phyloP scores from a whole-genome alignment of 2,888 invertebrate species.

The Cataglyphis albicans region DNA sequence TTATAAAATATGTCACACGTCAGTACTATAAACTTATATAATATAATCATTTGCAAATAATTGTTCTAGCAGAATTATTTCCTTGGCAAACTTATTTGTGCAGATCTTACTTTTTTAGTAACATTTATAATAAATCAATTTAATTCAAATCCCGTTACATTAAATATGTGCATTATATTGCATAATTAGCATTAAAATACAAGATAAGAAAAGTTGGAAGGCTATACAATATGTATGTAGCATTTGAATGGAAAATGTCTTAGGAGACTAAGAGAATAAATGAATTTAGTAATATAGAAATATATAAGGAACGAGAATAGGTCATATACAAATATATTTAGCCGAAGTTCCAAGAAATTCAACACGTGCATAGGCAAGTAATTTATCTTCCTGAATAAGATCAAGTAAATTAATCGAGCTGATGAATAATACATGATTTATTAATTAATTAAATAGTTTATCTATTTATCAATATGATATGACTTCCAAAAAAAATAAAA shows the following conservation, averaged over 20 bases:
- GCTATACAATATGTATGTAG: neutral
- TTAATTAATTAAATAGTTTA: neutral
- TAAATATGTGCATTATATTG: neutral
- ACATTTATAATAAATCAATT: neutral
- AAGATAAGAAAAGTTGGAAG: neutral
- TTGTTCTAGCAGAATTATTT: neutral
- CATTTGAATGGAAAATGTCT: slow-evolving; percentile 6
- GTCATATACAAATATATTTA: slow-evolving; percentile 40
- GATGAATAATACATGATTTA: neutral
- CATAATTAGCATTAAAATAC: slow-evolving; percentile 10
- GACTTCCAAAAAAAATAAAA: too few relatives aligned
- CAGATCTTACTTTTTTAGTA: neutral
- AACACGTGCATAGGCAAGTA: neutral
- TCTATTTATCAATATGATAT: neutral
- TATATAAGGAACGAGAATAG: neutral
- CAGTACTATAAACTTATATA: neutral
- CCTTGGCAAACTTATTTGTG: neutral
- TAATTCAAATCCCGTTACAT: neutral
- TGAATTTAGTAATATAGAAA: slow-evolving; percentile 13
- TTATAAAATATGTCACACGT: neutral
- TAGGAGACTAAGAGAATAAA: neutral
- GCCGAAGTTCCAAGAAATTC: slow-evolving; percentile 27
- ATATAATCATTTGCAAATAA: neutral
- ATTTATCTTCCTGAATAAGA: slow-evolving; percentile 9
- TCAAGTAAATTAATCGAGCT: slow-evolving; percentile 3